phyloP scores from a whole-genome alignment of 2,888 invertebrate species.

The Drosophila tanythrix region DNA sequence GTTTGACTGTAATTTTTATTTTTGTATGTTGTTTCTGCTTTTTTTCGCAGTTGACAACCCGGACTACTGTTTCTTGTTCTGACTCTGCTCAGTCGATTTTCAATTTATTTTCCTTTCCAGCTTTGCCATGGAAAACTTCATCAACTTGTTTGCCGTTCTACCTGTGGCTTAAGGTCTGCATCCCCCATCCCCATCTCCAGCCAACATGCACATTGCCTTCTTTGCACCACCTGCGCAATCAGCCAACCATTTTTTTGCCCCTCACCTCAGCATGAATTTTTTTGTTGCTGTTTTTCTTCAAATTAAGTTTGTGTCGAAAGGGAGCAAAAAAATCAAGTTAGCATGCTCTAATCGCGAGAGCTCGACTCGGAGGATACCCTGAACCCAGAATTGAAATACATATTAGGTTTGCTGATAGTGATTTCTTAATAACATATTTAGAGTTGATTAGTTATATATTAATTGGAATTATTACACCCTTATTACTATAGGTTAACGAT shows the following conservation, averaged over 20 bases:
- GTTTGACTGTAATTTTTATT: slow-evolving; percentile 41
- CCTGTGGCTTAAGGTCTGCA: slow-evolving; percentile 75
- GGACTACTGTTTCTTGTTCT: slow-evolving; percentile 50
- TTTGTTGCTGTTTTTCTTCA: slow-evolving; percentile 59
- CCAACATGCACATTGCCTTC: slow-evolving; percentile 16
- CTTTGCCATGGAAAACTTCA: slow-evolving; percentile 65
- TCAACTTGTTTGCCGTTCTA: slow-evolving; percentile 71
- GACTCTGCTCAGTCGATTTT: slow-evolving; percentile 70
- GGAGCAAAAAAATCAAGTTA: slow-evolving; percentile 14
- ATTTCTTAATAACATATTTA: not conserved
- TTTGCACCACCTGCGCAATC: slow-evolving; percentile 63
- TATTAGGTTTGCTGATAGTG: not conserved
- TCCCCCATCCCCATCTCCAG: not conserved
- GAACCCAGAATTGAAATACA: not conserved
- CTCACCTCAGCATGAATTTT: slow-evolving; percentile 5
- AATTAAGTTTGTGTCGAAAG: slow-evolving; percentile 74
- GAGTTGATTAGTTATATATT: not conserved
- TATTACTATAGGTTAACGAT: not conserved
- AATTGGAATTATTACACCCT: not conserved
- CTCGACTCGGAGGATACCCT: not conserved
- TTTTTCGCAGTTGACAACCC: slow-evolving; percentile 68
- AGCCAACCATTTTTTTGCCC: slow-evolving; percentile 48
- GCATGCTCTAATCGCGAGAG: not conserved
- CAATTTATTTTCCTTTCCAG: slow-evolving; percentile 62
- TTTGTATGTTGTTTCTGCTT: slow-evolving; percentile 9